Evolutionary conservation across 2,888 invertebrate species (phyloP), one percentile per base, ranked within the genome.

Genomic region (Pediacus dermestoides): DNA sequence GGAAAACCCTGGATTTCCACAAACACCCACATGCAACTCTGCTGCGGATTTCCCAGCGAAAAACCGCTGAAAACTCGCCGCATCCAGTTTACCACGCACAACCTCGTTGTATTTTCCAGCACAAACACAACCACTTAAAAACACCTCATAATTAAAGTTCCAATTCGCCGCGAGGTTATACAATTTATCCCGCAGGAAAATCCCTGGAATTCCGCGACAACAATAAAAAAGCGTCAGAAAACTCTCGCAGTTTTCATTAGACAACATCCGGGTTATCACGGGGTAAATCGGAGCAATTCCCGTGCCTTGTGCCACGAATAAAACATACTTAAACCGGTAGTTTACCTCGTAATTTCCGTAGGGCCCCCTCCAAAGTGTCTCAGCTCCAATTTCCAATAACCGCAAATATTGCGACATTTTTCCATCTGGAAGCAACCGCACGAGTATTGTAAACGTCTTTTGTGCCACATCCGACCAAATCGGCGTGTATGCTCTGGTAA

Each of bases 71-170:
- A 80, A 42, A 53, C 71, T 61, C 25, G 61, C 50, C 27, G 46
- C 33, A 27, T 48, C 52, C 3, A 81, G 53, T 60, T 66, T 74
- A 32, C 46, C 45, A 37, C 63, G 54, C 16, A 80, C 61, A 30
- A 72, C 70, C 64, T 80, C 80, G 54, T 73, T 67, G 61, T 80
- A 79, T 57, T 73, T 76, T 26, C 47, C 25, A 8, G 25, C 16
- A 9, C 45, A 46, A 18, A 42, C 42, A 4, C 39, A 25, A 18
- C 55, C 51, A 37, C 57, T 58, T 48, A 86, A 51, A 67, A 76
- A 83, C 46, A 84, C 69, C 25, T 71, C 68, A 47, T 79, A 79
- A n/a, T 68, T 69, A 61, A 88, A 88, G 70, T 89, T 89, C 88
- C 88, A 88, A 64, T 72, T 80, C 14, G 71, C 67, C 16, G 70